phyloP scores from a whole-genome alignment of 1,140 invertebrate genomes.

The Drosophila obscura region DNA sequence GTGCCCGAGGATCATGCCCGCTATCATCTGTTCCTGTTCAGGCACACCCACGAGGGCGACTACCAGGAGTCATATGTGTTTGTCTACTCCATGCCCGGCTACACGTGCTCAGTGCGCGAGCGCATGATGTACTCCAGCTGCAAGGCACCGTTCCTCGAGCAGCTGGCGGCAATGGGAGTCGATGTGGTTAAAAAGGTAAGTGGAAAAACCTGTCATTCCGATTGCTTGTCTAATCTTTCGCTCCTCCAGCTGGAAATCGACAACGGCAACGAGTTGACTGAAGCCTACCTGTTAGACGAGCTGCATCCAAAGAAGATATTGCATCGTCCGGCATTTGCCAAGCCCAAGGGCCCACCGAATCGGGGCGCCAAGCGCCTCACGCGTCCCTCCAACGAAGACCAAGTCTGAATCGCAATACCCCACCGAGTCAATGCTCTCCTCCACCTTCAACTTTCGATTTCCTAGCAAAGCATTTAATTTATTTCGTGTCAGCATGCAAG shows the following conservation, averaged over 20 bases:
- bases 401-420: conserved; percentile 59
- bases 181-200: conserved; percentile 92
- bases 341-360: conserved; percentile 96
- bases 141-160: conserved; percentile 93
- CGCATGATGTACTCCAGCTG: conserved; percentile 99
- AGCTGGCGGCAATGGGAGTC: conserved; percentile 91
- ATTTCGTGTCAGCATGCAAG: conserved; percentile 34
- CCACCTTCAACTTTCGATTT: conserved; percentile 26
- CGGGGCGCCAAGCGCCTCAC: conserved; percentile 95
- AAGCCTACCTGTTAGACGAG: conserved; percentile 95
- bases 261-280: conserved; percentile 93
- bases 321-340: conserved; percentile 95
- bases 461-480: conserved; percentile 70
- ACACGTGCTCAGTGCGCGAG: conserved; percentile 96
- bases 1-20: conserved; percentile 93
- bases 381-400: conserved; percentile 69
- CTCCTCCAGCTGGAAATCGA: conserved; percentile 94
- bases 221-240: conserved; percentile 8
- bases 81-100: conserved; percentile 98
- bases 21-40: conserved; percentile 96
- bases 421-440: conserved; percentile 42
- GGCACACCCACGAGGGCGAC: conserved; percentile 96
- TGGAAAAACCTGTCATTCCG: conserved; percentile 4
- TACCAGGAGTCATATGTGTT: conserved; percentile 95
- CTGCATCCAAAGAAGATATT: conserved; percentile 97